These are phyloP conservation scores for Meriones unguiculatus DNA, from an alignment of 2,113 vertebrate genomes.

Conservation along the genomic window DNA sequence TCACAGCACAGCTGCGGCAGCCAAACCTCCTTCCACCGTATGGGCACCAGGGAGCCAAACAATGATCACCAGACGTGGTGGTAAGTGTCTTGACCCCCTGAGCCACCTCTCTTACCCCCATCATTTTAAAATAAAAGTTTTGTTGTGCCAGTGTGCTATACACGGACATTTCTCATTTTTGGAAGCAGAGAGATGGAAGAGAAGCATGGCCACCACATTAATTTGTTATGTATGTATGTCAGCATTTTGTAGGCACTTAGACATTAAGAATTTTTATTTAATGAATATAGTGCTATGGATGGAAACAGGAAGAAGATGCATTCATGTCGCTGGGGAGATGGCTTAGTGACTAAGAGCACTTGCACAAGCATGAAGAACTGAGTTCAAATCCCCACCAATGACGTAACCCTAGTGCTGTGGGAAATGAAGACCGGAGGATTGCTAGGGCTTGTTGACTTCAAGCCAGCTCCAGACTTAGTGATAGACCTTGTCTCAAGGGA, in stretches of 20 bases:
- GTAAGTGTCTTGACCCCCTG: neutral
- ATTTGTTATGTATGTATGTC: neutral
- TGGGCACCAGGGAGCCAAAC: neutral
- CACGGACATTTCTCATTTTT: neutral
- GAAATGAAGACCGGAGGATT: neutral
- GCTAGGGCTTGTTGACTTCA: neutral
- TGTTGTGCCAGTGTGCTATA: neutral
- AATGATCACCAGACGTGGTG: neutral
- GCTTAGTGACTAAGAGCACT: too few relatives aligned
- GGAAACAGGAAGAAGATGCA: constrained; percentile 18
- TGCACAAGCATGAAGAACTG: neutral
- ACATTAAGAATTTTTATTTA: constrained; percentile 51
- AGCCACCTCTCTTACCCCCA: neutral
- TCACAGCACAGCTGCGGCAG: neutral
- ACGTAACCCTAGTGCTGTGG: neutral
- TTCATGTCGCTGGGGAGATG: neutral
- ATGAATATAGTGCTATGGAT: neutral
- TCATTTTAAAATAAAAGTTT: neutral
- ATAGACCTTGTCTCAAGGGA: neutral
- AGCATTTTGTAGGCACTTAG: constrained; percentile 8
- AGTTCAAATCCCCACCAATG: neutral
- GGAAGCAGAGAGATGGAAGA: neutral
- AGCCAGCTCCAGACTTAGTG: neutral
- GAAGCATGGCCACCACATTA: neutral
- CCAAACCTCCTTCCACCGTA: neutral